Evolutionary conservation across 2,797 vertebrate genomes (phyloP), one percentile per base, ranked within the genome.

Genomic region (Helarctos malayanus): DNA sequence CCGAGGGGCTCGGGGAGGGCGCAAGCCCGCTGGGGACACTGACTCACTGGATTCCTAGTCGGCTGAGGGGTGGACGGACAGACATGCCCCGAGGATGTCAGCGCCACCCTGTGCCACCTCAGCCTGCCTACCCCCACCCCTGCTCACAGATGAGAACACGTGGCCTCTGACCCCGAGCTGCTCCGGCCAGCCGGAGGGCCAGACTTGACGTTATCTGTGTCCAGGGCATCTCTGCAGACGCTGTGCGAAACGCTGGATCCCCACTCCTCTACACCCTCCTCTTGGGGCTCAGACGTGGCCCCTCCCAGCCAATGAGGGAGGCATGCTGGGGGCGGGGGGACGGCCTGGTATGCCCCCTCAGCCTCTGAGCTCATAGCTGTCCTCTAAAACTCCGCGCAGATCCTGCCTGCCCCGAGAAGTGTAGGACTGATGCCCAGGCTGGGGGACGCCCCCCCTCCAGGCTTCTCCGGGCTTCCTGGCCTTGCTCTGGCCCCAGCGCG

Each of bases 151-250:
- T 0, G 47, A 35, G 73, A 71, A 63, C 90, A 35, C 2, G 1
- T 16, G 85, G 41, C 75, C 84, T 89, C 78, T 80, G 94, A 87
- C 88, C 90, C 18, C 1, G 5, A 57, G 92, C 56, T 76, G 57
- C 87, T 86, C 56, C 75, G 56, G 52, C 49, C 87, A 25, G 68
- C 32, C 2, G 15, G 63, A 56, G 57, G 69, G 57, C 35, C 90
- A n/a, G 88, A 87, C 69, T 3, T 80, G 91, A 91, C 8, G 5
- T 68, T 10, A 85, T 21, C 41, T 25, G 38, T 5, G 27, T 49
- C 11, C 3, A 27, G 71, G 15, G 19, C 14, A 4, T 75, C 32
- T 85, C 73, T 78, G 68, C 35, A 38, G 82, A 61, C 0, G 0
- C 47, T 12, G 1, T 38, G 75, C 23, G 1, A 41, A 63, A 38